A percentile compares a stretch with the other conserved stretches of the same genome.
Evolutionary conservation across 2,797 vertebrate genomes (phyloP).

Genomic region (Notolabrus celidotus): DNA sequence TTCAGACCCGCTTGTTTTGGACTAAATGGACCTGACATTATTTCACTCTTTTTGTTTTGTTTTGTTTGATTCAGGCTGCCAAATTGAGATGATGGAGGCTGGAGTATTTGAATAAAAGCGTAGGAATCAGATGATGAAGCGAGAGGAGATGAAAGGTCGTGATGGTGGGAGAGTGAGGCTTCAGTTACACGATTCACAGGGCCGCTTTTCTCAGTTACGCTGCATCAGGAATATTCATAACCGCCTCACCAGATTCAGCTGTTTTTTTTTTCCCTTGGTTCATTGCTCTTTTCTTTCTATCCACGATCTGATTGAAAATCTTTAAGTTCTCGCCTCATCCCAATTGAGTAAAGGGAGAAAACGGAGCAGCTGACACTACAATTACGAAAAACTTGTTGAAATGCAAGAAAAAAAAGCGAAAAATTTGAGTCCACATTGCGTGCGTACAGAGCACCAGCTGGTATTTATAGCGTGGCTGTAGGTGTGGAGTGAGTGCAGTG

Average conservation of each 20-base stretch:
- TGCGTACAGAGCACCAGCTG: constrained; percentile 53
- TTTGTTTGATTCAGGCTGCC: constrained; percentile 31
- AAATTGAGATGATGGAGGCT: constrained; percentile 35
- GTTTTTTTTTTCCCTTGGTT: constrained; percentile 8
- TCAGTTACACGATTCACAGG: constrained; percentile 56
- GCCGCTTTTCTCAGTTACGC: constrained; percentile 49
- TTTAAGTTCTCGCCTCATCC: constrained; percentile 47
- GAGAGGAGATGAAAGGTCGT: constrained; percentile 72
- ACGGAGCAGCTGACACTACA: constrained; percentile 42
- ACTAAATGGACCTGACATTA: constrained; percentile 53
- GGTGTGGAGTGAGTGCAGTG: constrained; percentile 75
- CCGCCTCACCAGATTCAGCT: constrained; percentile 48
- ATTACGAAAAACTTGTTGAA: constrained; percentile 31
- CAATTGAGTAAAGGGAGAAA: constrained; percentile 26
- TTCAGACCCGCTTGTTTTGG: constrained; percentile 50
- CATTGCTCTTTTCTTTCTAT: constrained; percentile 49
- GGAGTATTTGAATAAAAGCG: constrained; percentile 71
- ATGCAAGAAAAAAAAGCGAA: constrained; percentile 38
- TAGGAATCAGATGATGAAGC: constrained; percentile 68
- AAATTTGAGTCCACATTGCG: constrained; percentile 15
- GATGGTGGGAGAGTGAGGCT: constrained; percentile 72
- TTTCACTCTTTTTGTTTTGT: constrained; percentile 38
- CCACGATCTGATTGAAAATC: constrained; percentile 47
- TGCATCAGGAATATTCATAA: constrained; percentile 69
- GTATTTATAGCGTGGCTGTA: constrained; percentile 77